Evolutionary conservation across 2,797 vertebrate species (phyloP).

Genomic region (Coluber constrictor): DNA sequence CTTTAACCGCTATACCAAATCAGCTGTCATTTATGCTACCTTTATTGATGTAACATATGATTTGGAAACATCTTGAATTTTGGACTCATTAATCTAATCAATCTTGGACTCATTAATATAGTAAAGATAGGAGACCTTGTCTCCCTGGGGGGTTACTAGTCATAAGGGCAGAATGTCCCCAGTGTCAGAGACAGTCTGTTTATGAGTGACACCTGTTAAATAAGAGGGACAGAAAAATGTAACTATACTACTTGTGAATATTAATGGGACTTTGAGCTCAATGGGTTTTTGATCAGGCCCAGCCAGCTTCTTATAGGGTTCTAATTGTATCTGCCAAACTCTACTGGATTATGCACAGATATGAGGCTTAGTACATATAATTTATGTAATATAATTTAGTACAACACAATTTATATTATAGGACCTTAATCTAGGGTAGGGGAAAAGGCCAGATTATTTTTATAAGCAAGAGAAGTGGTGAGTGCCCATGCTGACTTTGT

Average conservation of each 20-base stretch:
- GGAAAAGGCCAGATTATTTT: not conserved
- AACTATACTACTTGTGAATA: not conserved
- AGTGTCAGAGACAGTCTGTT: not conserved
- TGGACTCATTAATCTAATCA: not conserved
- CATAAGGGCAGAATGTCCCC: not conserved
- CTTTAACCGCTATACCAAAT: not conserved
- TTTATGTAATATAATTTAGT: not conserved
- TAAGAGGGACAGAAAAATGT: not conserved
- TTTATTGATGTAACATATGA: not conserved
- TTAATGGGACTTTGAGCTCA: not conserved
- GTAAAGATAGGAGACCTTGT: not conserved
- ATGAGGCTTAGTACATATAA: not conserved
- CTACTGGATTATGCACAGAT: not conserved
- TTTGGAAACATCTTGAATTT: not conserved
- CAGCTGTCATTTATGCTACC: not conserved
- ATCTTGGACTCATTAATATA: not conserved
- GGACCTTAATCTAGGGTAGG: not conserved
- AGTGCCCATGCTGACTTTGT: not conserved
- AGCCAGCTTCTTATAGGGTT: not conserved
- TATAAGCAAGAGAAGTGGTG: not conserved
- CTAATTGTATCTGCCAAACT: not conserved
- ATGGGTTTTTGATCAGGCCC: not conserved
- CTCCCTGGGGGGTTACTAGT: not conserved
- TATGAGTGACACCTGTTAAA: not conserved
- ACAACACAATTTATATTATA: not conserved